These are phyloP conservation scores for Metalampra italica DNA, from an alignment of 2,888 invertebrate genomes.

Conservation along the genomic window DNA sequence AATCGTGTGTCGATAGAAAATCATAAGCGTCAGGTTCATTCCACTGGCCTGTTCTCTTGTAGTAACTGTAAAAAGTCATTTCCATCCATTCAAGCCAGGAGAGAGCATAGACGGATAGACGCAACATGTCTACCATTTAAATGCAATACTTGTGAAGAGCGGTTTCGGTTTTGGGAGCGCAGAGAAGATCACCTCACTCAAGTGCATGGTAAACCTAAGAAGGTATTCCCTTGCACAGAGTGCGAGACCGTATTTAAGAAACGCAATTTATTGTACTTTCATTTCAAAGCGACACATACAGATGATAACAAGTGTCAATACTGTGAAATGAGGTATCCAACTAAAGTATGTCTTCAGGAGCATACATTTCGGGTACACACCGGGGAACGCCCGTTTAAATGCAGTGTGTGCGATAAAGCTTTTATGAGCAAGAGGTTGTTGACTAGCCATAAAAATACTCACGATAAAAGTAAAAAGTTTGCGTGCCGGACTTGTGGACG, in stretches of 20 bases:
- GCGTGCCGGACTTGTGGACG: slow-evolving; percentile 3
- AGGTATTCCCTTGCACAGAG: slow-evolving; percentile 17
- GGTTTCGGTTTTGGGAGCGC: slow-evolving; percentile 21
- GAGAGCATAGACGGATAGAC: slow-evolving; percentile 18
- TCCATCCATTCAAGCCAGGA: slow-evolving; percentile 23
- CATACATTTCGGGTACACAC: slow-evolving; percentile 11
- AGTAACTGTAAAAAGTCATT: slow-evolving; percentile 16
- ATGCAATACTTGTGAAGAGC: slow-evolving; percentile 21
- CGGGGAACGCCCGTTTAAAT: slow-evolving; percentile 8
- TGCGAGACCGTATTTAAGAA: slow-evolving; percentile 21
- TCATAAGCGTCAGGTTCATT: slow-evolving; percentile 6
- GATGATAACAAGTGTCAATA: slow-evolving; percentile 21
- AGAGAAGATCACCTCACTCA: slow-evolving; percentile 22
- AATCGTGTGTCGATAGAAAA: slow-evolving; percentile 9
- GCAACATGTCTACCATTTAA: slow-evolving; percentile 20
- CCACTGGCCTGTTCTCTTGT: slow-evolving; percentile 4
- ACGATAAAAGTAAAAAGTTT: slow-evolving; percentile 1
- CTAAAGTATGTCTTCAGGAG: slow-evolving; percentile 6
- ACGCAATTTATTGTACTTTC: slow-evolving; percentile 19
- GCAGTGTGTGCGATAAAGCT: slow-evolving; percentile 1
- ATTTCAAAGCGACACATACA: slow-evolving; percentile 22
- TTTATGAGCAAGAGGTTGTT: slow-evolving; percentile 2
- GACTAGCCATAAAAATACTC: slow-evolving; percentile 14
- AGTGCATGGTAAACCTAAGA: slow-evolving; percentile 20
- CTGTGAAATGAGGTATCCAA: slow-evolving; percentile 27